Base-by-base conservation (phyloP, 2,113 vertebrate genomes). In the Eira barbara region DNA sequence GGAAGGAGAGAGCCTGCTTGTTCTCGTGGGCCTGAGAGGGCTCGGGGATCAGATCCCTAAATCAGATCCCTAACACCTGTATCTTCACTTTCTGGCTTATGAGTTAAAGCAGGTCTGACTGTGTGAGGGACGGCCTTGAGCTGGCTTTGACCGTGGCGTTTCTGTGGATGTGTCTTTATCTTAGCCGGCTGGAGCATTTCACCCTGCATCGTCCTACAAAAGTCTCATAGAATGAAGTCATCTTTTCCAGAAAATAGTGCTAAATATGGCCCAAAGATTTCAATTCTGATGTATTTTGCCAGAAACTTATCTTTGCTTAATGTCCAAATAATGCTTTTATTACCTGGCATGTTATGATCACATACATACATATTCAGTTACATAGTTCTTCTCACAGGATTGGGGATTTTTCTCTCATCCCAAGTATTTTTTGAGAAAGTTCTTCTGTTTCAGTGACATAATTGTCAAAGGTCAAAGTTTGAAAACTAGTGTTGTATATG, bases 381-480 rank as follows among this genome's bases (percentile, higher is more conserved):
- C 17, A 13, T 81, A 67, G 4, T 45, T 88, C 21, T 47, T 65
- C 7, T 97, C 20, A 81, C 20, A 74, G 3, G 79, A 47, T 86
- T 59, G 12, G 67, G 6, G 59, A 34, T 31, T 93, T 95, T 95
- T 76, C 49, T 91, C 9, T 84, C 45, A 95, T 76, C 17, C 14
- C 27, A 63, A 29, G 27, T 88, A 90, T 52, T 96, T 90, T 97
- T 91, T 1, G 63, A 76, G 67, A 91, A 95, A 84, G 36, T 80
- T 23, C 3, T 57, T 96, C 88, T 34, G 67, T 76, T 97, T 80
- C 27, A 55, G 27, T 86, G 47, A 63, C 7, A 81, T 49, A 85
- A 76, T 79, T 97, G 52, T 95, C 34, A 92, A 86, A 89, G 89
- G 65, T 8, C 86, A 49, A 83, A 93, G 17, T 39, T 69, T 97